phyloP scores from a whole-genome alignment of 2,113 vertebrate genomes.

The Phocoena phocoena region DNA sequence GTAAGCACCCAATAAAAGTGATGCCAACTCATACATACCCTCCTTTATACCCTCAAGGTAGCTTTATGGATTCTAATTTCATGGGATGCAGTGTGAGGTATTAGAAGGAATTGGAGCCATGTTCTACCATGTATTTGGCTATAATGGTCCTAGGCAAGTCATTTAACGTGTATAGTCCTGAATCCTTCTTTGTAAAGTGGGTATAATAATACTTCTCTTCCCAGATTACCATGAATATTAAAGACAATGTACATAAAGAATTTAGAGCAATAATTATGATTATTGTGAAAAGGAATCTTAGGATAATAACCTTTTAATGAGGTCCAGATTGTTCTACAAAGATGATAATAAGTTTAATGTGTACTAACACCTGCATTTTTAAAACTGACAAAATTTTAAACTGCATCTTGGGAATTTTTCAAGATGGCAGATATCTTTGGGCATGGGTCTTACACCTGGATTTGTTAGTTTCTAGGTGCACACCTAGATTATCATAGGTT shows the following conservation, averaged over 20 bases:
- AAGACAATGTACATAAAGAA: neutral
- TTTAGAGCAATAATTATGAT: neutral
- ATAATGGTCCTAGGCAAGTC: neutral
- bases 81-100: neutral
- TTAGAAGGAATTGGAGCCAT: neutral
- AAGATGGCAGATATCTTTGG: neutral
- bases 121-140: neutral
- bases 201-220: neutral
- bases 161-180: neutral
- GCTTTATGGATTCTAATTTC: neutral
- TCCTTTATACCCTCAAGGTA: neutral
- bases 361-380: neutral
- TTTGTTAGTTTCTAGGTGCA: conserved; percentile 7
- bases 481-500: neutral
- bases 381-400: conserved; percentile 39
- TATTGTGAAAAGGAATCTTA: neutral
- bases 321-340: neutral
- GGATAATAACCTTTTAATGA: neutral
- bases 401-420: conserved; percentile 10
- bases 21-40: neutral
- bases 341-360: conserved; percentile 18
- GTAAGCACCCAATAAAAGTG: neutral
- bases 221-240: neutral
- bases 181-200: conserved; percentile 24
- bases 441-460: neutral